These are phyloP conservation scores for Lerista edwardsae DNA, from an alignment of 2,797 vertebrate genomes.

Conservation along the genomic window DNA sequence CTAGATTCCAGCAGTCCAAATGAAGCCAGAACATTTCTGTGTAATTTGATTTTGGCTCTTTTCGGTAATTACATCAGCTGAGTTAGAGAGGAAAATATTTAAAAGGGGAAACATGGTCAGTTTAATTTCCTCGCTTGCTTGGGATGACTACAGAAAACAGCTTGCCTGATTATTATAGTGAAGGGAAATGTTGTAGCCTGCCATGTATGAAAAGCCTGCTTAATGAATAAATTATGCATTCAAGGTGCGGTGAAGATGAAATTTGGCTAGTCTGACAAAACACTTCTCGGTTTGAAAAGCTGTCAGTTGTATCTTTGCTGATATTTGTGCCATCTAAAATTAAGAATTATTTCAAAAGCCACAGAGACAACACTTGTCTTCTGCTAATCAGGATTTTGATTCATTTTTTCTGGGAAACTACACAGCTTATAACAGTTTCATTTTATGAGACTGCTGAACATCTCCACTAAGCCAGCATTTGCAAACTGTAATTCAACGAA, in stretches of 20 bases:
- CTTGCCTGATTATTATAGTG: slow-evolving; percentile 23
- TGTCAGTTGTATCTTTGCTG: slow-evolving; percentile 18
- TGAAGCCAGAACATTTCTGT: slow-evolving; percentile 40
- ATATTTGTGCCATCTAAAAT: neutral
- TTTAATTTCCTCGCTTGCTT: slow-evolving; percentile 22
- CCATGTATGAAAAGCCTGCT: slow-evolving; percentile 5
- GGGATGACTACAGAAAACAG: neutral
- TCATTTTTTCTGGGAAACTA: slow-evolving; percentile 48
- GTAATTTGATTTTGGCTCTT: slow-evolving; percentile 22
- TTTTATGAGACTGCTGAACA: slow-evolving; percentile 34
- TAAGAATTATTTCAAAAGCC: slow-evolving; percentile 29
- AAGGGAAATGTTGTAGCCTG: slow-evolving; percentile 27
- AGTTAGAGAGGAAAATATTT: slow-evolving; percentile 29
- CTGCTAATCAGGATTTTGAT: slow-evolving; percentile 50
- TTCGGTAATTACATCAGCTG: slow-evolving; percentile 38
- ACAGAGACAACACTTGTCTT: slow-evolving; percentile 18
- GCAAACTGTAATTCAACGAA: slow-evolving; percentile 17
- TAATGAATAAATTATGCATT: slow-evolving; percentile 20
- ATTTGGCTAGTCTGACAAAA: slow-evolving; percentile 19
- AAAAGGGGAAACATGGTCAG: neutral
- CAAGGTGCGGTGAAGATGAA: slow-evolving; percentile 4
- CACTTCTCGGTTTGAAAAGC: neutral
- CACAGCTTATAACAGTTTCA: slow-evolving; percentile 15
- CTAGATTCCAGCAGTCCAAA: slow-evolving; percentile 29
- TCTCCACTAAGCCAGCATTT: slow-evolving; percentile 46